These are phyloP conservation scores for Paraescarpia echinospica DNA, from an alignment of 1,140 invertebrate species.

Conservation along the genomic window DNA sequence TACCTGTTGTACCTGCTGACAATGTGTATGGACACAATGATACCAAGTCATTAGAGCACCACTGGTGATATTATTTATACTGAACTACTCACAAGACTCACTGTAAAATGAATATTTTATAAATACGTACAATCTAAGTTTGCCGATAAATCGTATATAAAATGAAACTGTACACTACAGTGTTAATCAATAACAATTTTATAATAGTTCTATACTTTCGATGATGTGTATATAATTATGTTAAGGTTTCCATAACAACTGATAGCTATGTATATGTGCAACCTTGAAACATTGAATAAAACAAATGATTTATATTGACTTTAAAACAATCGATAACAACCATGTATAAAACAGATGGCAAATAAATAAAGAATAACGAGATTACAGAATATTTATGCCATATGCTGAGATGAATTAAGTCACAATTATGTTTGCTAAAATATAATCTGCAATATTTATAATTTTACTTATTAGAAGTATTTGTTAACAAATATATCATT, in stretches of 20 bases:
- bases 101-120: neutral
- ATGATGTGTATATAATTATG: neutral
- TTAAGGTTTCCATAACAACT: neutral
- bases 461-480: neutral
- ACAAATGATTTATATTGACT: neutral
- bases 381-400: neutral
- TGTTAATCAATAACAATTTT: neutral
- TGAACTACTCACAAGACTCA: neutral
- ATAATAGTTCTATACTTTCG: neutral
- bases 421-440: neutral
- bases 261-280: neutral
- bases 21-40: neutral
- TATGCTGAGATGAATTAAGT: neutral
- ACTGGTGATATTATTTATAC: neutral
- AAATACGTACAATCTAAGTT: neutral
- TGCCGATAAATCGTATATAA: neutral
- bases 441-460: conserved; percentile 7
- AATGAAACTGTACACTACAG: neutral
- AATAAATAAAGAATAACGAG: neutral
- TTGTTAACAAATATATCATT: neutral
- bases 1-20: neutral
- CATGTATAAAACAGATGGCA: neutral
- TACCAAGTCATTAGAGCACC: neutral
- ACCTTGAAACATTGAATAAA: neutral
- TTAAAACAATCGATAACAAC: neutral